These are phyloP conservation scores for Myopa tessellatipennis DNA, from an alignment of 2,888 invertebrate genomes.

Conservation along the genomic window DNA sequence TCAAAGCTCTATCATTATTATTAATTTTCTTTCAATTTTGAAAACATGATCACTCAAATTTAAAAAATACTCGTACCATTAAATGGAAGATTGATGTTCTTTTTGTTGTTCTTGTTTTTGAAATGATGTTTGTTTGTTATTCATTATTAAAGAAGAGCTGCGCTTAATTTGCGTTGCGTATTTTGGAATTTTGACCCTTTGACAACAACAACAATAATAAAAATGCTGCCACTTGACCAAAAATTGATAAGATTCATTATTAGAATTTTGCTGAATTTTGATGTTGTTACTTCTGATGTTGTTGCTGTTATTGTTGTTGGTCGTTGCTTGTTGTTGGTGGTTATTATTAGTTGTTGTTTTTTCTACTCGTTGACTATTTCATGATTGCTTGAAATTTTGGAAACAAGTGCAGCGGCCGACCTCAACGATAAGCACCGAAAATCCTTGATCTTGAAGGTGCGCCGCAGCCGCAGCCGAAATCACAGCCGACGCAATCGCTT, in stretches of 20 bases:
- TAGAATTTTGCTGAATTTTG: neutral
- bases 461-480: neutral
- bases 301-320: neutral
- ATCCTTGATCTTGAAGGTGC: constrained; percentile 43
- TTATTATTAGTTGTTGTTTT: constrained; percentile 19
- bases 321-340: constrained; percentile 6
- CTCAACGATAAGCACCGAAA: constrained; percentile 40
- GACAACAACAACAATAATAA: constrained; percentile 19
- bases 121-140: too few species aligned
- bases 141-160: too few species aligned
- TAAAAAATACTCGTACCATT: too few species aligned
- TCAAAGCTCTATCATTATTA: too few species aligned
- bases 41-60: too few species aligned
- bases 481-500: neutral
- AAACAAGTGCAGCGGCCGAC: constrained; percentile 42
- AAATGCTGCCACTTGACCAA: neutral
- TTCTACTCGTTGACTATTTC: constrained; percentile 34
- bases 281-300: neutral
- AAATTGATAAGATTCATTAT: constrained; percentile 22
- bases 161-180: too few species aligned
- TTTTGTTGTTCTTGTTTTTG: too few species aligned
- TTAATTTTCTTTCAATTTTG: too few species aligned
- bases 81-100: too few species aligned
- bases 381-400: constrained; percentile 7
- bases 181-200: constrained; percentile 24